A percentile compares a stretch with the other conserved stretches of the same genome.
These are phyloP conservation scores for Cetonia aurata DNA, from an alignment of 2,888 invertebrate genomes.

Conservation along the genomic window DNA sequence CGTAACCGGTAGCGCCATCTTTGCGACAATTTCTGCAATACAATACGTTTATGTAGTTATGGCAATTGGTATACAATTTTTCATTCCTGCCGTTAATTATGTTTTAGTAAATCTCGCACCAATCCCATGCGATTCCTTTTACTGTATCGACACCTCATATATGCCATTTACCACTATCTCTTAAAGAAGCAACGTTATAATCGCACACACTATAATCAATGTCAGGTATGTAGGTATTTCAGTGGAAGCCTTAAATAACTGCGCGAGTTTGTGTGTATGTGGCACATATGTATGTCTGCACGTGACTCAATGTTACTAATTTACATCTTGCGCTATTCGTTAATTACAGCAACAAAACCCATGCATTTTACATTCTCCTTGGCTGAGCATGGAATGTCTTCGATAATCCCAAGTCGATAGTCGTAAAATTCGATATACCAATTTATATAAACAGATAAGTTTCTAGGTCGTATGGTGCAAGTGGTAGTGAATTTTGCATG, in stretches of 20 bases:
- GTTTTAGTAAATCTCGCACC: no score
- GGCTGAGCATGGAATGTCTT: neutral
- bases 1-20: no score
- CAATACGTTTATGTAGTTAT: no score
- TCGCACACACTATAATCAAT: neutral
- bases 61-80: no score
- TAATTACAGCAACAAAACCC: constrained; percentile 4
- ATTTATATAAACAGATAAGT: neutral
- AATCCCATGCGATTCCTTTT: no score
- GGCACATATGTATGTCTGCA: neutral
- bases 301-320: neutral
- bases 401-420: constrained; percentile 15
- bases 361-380: neutral
- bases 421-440: constrained; percentile 15
- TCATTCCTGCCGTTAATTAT: no score
- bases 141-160: no score
- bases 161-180: no score
- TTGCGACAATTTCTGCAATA: no score
- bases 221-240: neutral
- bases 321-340: constrained; percentile 5
- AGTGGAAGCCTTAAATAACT: neutral
- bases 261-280: neutral
- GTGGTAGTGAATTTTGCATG: neutral
- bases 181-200: no score
- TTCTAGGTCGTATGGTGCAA: neutral